Conservation (phyloP, 1,140 invertebrate genomes). For the Epicauta chinensis region DNA sequence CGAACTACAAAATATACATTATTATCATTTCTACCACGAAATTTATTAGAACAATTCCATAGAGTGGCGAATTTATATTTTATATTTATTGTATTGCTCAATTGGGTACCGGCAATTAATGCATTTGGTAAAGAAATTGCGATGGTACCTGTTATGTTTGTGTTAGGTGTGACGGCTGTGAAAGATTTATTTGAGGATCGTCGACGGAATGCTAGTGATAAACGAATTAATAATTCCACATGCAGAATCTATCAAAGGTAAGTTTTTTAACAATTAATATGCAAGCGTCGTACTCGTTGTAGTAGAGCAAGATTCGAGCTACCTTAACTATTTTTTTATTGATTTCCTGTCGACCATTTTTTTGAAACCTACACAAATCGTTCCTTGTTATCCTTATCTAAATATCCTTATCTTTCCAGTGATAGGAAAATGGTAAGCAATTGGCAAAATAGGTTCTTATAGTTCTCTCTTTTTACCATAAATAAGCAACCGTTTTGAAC, state of each 20-base stretch:
- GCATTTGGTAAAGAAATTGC: constrained; percentile 96
- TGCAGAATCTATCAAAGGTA: constrained; percentile 87
- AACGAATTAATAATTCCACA: constrained; percentile 87
- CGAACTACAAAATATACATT: constrained; percentile 95
- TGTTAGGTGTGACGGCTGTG: constrained; percentile 91
- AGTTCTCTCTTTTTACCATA: too few species aligned
- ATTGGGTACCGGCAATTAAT: constrained; percentile 90
- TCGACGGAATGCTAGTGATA: constrained; percentile 80
- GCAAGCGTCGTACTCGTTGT: too few species aligned
- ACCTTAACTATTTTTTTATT: too few species aligned
- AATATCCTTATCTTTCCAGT: too few species aligned
- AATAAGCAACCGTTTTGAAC: too few species aligned
- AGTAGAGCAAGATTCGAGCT: too few species aligned
- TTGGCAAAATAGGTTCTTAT: too few species aligned
- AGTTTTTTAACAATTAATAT: constrained; percentile 48
- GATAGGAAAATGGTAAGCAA: too few species aligned
- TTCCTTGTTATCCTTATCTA: too few species aligned
- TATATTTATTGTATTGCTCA: constrained; percentile 91
- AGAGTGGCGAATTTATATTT: constrained; percentile 98
- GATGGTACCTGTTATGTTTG: constrained; percentile 91
- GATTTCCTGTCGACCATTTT: too few species aligned
- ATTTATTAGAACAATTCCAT: constrained; percentile 96
- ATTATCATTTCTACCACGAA: constrained; percentile 92
- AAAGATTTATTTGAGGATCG: constrained; percentile 97
- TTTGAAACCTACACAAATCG: too few species aligned